Evolutionary conservation across 2,888 invertebrate species (phyloP).

Genomic region (Spilarctia lutea): DNA sequence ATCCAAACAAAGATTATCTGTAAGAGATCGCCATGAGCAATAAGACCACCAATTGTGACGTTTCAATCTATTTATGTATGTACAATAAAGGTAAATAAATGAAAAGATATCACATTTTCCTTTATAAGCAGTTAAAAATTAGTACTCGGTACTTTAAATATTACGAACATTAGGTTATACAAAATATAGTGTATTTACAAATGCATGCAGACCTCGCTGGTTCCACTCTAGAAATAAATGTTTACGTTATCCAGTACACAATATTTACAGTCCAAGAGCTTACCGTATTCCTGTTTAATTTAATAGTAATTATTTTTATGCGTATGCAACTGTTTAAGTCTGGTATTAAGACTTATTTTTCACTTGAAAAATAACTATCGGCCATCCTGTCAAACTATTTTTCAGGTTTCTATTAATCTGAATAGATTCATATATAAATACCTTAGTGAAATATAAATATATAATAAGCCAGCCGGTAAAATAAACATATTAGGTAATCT

Average conservation of each 20-base stretch:
- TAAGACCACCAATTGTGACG: too few relatives aligned
- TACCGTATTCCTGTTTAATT: background rate
- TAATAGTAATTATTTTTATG: background rate
- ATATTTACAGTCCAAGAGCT: background rate
- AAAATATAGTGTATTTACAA: background rate
- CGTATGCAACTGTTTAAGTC: background rate
- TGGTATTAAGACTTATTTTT: background rate
- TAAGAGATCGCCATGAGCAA: too few relatives aligned
- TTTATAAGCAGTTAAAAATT: background rate
- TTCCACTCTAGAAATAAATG: constrained; percentile 5
- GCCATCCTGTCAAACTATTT: background rate
- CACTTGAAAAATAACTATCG: background rate
- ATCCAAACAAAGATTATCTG: too few relatives aligned
- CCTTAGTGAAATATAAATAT: background rate
- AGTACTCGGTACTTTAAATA: background rate
- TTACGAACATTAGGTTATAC: background rate
- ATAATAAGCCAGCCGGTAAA: background rate
- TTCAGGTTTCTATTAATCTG: background rate
- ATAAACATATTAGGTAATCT: background rate
- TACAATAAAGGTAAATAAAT: background rate
- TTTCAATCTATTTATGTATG: too few relatives aligned
- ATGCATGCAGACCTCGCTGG: constrained; percentile 22
- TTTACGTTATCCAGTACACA: background rate
- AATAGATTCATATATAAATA: background rate
- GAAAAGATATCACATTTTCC: background rate